Evolutionary conservation across 2,797 vertebrate species (phyloP).

Genomic region (Pseudochirops corinnae): DNA sequence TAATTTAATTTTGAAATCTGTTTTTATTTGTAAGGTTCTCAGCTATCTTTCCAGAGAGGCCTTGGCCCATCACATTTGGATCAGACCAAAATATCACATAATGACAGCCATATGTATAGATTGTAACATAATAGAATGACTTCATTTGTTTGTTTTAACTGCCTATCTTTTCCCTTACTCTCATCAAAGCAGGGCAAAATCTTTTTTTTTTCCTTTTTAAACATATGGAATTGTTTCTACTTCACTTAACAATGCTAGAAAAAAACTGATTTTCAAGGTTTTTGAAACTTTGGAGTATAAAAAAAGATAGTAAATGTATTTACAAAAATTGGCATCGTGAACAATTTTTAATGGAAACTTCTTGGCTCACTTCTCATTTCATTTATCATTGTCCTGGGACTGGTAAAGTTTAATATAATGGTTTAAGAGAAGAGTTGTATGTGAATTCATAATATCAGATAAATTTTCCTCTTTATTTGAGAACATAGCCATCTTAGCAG

Average conservation of each 20-base stretch:
- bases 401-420: constrained; percentile 55
- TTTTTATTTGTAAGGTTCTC: constrained; percentile 68
- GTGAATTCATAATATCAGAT: constrained; percentile 39
- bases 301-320: constrained; percentile 45
- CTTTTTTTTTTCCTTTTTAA: constrained; percentile 50
- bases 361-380: constrained; percentile 35
- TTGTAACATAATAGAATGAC: constrained; percentile 7
- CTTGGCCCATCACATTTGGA: constrained; percentile 25
- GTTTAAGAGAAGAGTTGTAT: constrained; percentile 50
- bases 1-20: constrained; percentile 76
- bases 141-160: constrained; percentile 44
- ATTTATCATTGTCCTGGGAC: constrained; percentile 67
- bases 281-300: constrained; percentile 55
- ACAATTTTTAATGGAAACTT: constrained; percentile 61
- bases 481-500: constrained; percentile 64
- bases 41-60: constrained; percentile 48
- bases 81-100: background rate
- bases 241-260: background rate
- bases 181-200: background rate
- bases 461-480: constrained; percentile 43
- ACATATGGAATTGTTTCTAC: constrained; percentile 17
- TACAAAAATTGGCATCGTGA: constrained; percentile 51
- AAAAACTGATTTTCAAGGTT: background rate
- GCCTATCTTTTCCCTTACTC: constrained; percentile 35
- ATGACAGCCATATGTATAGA: background rate